Evolutionary conservation across 2,113 vertebrate genomes (phyloP).

Genomic region (Plecturocebus donacophilus): DNA sequence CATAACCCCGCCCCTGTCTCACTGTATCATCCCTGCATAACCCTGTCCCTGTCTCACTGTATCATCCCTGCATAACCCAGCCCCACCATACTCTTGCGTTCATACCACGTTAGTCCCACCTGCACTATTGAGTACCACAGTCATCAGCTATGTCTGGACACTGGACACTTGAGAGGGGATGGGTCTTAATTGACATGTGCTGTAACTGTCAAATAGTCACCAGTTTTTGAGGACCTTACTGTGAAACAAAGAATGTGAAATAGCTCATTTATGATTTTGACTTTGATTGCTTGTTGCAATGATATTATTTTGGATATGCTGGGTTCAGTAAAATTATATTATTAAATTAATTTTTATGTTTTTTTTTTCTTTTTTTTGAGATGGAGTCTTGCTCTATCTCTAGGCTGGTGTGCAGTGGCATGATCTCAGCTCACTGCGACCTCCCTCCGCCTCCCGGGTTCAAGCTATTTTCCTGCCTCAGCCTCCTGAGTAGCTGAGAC

Average conservation of each 20-base stretch:
- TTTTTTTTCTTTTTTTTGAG: too few species aligned
- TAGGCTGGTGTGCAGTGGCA: too few species aligned
- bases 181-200: neutral
- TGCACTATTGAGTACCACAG: neutral
- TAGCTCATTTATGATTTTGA: neutral
- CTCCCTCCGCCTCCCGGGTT: too few species aligned
- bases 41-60: neutral
- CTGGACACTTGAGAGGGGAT: neutral
- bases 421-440: too few species aligned
- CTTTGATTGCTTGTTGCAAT: neutral
- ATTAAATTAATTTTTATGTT: neutral
- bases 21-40: too few species aligned
- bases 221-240: neutral
- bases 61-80: neutral
- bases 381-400: too few species aligned
- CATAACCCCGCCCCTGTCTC: too few species aligned
- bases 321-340: neutral
- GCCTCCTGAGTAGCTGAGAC: too few species aligned
- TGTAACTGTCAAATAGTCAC: neutral
- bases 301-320: neutral
- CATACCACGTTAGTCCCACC: neutral
- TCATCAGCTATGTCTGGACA: neutral
- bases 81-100: rapidly evolving
- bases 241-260: neutral
- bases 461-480: too few species aligned